Evolutionary conservation across 2,797 vertebrate genomes (phyloP).

Genomic region (Smutsia gigantea): DNA sequence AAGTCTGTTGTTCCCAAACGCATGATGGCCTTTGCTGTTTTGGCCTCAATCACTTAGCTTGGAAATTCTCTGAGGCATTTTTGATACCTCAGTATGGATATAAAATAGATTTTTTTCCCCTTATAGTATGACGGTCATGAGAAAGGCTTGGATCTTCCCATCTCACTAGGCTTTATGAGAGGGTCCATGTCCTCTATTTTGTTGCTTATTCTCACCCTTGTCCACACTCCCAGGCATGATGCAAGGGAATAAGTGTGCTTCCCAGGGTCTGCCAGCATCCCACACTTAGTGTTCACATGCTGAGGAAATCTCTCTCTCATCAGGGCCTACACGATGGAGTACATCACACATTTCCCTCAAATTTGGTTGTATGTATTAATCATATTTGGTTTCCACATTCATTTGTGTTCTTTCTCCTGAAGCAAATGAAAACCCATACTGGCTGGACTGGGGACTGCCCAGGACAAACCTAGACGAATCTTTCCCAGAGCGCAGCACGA

Average conservation of each 20-base stretch:
- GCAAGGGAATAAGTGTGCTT: not conserved
- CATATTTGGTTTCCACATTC: not conserved
- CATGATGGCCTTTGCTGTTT: not conserved
- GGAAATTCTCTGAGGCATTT: not conserved
- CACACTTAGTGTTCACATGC: not conserved
- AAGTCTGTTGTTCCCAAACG: not conserved
- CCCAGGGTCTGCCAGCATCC: not conserved
- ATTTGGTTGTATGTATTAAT: not conserved
- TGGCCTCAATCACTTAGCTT: not conserved
- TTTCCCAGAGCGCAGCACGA: not conserved
- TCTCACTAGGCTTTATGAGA: not conserved
- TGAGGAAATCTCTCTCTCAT: not conserved
- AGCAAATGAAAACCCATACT: not conserved
- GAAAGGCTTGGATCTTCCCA: not conserved
- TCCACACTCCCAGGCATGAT: not conserved
- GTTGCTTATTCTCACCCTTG: not conserved
- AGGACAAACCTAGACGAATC: not conserved
- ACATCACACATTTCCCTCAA: not conserved
- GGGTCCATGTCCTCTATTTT: not conserved
- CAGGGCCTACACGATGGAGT: not conserved
- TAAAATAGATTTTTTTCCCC: not conserved
- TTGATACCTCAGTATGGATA: not conserved
- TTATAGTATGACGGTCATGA: not conserved
- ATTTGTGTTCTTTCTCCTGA: not conserved
- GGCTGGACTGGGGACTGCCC: not conserved